These are phyloP conservation scores for Corynorhinus townsendii DNA, from an alignment of 2,113 vertebrate genomes.

Conservation along the genomic window DNA sequence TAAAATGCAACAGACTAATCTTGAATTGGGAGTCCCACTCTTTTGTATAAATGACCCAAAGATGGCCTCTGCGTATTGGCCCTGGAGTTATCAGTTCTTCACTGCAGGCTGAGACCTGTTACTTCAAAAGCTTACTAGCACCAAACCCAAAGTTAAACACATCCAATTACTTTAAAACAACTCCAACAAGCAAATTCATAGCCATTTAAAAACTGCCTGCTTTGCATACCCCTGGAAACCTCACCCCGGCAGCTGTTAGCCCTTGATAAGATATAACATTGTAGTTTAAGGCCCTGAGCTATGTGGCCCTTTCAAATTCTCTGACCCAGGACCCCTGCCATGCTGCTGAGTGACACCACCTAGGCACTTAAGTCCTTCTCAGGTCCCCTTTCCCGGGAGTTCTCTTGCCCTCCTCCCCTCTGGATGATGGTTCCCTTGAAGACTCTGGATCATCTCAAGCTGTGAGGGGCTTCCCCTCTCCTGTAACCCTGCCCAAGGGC, in stretches of 20 bases:
- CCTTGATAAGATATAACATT: neutral
- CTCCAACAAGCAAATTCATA: neutral
- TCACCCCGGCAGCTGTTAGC: neutral
- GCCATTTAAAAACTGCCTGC: neutral
- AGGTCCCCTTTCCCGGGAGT: neutral
- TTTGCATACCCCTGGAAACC: neutral
- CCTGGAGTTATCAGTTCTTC: neutral
- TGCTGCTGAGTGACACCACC: neutral
- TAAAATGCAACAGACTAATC: neutral
- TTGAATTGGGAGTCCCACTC: neutral
- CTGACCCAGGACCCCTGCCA: neutral
- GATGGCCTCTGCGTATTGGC: neutral
- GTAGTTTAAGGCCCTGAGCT: neutral
- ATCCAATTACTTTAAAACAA: constrained; percentile 2
- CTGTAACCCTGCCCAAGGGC: neutral
- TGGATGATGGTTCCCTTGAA: neutral
- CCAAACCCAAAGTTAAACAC: neutral
- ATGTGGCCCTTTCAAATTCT: neutral
- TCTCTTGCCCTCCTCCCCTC: neutral
- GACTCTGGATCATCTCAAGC: neutral
- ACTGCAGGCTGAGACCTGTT: neutral
- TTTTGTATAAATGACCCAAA: neutral
- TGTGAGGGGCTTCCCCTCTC: neutral
- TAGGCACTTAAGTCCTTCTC: neutral
- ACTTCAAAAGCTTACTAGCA: neutral